Percentiles rank a stretch among this genome's conserved stretches.
phyloP scores from a whole-genome alignment of 1,140 invertebrate species.

The Dendrolimus punctatus region DNA sequence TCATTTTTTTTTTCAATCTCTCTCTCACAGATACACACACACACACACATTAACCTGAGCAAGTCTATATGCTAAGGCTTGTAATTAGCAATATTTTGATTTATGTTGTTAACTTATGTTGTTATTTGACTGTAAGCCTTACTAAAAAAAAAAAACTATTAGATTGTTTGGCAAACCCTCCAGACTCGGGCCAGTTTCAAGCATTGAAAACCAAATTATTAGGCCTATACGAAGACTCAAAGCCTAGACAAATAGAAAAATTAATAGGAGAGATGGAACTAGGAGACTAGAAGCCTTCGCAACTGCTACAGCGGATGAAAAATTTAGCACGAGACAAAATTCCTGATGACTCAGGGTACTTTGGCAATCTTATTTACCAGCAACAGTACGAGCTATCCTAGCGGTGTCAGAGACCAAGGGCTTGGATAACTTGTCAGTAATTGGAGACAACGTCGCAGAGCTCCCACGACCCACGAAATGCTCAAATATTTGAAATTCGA shows the following conservation, averaged over 20 bases:
- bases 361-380: constrained; percentile 10
- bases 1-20: too few relatives aligned
- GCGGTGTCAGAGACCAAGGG: constrained; percentile 6
- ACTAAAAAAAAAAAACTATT: too few relatives aligned
- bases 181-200: background rate
- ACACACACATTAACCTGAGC: too few relatives aligned
- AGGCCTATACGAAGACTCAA: constrained; percentile 2
- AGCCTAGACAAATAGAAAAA: constrained; percentile 1
- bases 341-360: constrained; percentile 8
- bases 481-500: background rate
- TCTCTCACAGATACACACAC: too few relatives aligned
- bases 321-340: constrained; percentile 10
- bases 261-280: constrained; percentile 4
- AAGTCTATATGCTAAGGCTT: too few relatives aligned
- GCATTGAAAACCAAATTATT: constrained; percentile 1
- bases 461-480: background rate
- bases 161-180: constrained; percentile 6
- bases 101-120: too few relatives aligned
- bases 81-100: too few relatives aligned
- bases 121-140: too few relatives aligned
- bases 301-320: background rate
- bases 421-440: constrained; percentile 12
- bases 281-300: constrained; percentile 3
- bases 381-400: constrained; percentile 4
- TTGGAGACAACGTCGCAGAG: constrained; percentile 14